phyloP scores from a whole-genome alignment of 1,140 invertebrate genomes.

The Mycetomoellerius zeteki region DNA sequence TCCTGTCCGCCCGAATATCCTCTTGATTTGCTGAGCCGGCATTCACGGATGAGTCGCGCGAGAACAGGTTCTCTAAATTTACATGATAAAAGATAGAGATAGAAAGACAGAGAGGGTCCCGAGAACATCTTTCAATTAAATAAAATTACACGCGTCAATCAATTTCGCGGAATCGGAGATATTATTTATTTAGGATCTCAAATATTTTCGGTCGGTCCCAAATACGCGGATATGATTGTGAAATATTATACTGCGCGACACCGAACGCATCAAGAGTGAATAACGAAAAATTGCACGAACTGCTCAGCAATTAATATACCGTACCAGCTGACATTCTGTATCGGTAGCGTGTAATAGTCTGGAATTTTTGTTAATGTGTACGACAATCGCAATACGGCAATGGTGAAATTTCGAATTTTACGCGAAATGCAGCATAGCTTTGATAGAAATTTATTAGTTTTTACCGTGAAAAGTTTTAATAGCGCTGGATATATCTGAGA shows the following conservation, averaged over 20 bases:
- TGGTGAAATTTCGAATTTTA: constrained; percentile 18
- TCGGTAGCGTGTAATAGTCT: not conserved
- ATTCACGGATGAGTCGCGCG: not conserved
- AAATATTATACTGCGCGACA: constrained; percentile 22
- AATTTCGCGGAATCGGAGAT: not conserved
- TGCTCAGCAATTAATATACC: constrained; percentile 46
- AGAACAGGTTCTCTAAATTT: constrained; percentile 20
- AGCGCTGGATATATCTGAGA: constrained; percentile 25
- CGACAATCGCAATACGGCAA: not conserved
- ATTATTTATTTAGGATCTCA: constrained; percentile 30
- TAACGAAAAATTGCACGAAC: constrained; percentile 37
- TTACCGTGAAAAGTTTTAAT: constrained; percentile 37
- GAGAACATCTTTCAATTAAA: constrained; percentile 10
- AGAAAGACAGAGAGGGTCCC: not conserved
- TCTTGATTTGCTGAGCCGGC: not conserved
- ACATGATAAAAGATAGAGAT: constrained; percentile 24
- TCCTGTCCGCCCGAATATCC: not conserved
- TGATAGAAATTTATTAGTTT: constrained; percentile 59
- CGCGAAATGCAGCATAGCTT: not conserved
- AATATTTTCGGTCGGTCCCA: constrained; percentile 20
- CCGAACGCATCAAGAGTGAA: constrained; percentile 21
- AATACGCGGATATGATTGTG: not conserved
- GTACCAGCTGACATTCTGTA: constrained; percentile 13
- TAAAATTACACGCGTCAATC: constrained; percentile 52
- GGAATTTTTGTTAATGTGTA: not conserved